These are phyloP conservation scores for Cladopsammia gracilis DNA, from an alignment of 64 coral and sea anemone genomes.

Conservation along the genomic window DNA sequence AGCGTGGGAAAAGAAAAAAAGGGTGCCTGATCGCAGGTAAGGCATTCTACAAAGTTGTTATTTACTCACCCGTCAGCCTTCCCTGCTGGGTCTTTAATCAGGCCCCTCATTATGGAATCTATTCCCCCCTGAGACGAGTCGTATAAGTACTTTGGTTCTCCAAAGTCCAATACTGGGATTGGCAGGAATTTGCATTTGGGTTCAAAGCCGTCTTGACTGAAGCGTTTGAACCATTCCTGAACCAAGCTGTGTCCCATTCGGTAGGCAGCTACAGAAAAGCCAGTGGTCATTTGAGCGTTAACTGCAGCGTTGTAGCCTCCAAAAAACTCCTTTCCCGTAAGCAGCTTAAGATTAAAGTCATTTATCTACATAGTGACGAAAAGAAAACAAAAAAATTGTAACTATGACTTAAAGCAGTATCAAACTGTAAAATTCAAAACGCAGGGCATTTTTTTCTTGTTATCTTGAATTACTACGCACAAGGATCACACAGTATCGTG, in stretches of 20 bases:
- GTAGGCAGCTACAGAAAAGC: conserved; percentile 54
- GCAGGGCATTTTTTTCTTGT: too few relatives aligned
- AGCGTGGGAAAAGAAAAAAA: too few relatives aligned
- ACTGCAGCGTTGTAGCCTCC: background rate
- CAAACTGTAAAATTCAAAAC: too few relatives aligned
- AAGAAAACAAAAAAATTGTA: too few relatives aligned
- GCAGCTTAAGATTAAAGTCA: background rate
- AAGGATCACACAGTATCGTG: too few relatives aligned
- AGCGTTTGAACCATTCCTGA: background rate
- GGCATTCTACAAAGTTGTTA: too few relatives aligned
- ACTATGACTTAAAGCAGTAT: too few relatives aligned
- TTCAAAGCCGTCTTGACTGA: background rate
- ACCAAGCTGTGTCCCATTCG: conserved; percentile 75
- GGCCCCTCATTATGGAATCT: conserved; percentile 28
- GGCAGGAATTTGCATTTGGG: background rate
- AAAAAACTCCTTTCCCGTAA: background rate
- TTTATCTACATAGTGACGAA: too few relatives aligned
- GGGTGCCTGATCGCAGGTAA: too few relatives aligned
- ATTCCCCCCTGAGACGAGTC: background rate
- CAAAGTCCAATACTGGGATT: background rate
- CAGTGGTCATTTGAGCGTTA: conserved; percentile 1
- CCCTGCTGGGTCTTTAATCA: background rate
- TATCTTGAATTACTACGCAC: too few relatives aligned
- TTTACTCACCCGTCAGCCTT: conserved; percentile 26
- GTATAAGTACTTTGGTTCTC: conserved; percentile 28